phyloP scores from a whole-genome alignment of 2,797 vertebrate genomes.

The Anguilla obscura region DNA sequence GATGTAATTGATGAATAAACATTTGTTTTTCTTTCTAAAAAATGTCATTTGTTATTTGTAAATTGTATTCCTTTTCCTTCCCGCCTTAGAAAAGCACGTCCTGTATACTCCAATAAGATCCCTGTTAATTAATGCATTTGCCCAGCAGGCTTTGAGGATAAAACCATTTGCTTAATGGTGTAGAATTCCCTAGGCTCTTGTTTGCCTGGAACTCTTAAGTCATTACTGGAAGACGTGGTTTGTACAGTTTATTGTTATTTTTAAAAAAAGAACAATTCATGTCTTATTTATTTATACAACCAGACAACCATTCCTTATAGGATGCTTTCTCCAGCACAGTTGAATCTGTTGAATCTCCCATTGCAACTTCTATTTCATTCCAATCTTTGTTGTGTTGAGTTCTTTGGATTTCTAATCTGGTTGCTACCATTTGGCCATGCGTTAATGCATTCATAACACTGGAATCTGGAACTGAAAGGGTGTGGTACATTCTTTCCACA shows the following conservation, averaged over 20 bases:
- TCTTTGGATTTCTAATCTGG: not conserved
- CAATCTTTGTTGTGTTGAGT: not conserved
- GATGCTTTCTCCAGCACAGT: not conserved
- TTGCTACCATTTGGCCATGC: not conserved
- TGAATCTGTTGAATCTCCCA: not conserved
- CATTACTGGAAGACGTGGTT: slow-evolving; percentile 8
- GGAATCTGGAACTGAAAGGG: not conserved
- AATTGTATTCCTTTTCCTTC: not conserved
- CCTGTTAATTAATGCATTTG: slow-evolving; percentile 17
- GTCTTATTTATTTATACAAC: not conserved
- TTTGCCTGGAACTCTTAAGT: slow-evolving; percentile 7
- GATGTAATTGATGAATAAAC: not conserved
- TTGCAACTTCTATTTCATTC: not conserved
- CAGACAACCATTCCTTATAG: not conserved
- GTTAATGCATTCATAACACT: not conserved
- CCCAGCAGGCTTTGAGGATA: slow-evolving; percentile 10
- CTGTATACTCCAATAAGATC: not conserved
- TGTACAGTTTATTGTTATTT: not conserved
- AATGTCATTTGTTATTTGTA: not conserved
- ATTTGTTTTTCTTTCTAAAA: not conserved
- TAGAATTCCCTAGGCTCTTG: slow-evolving; percentile 8
- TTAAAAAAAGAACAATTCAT: not conserved
- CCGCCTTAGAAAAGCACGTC: not conserved
- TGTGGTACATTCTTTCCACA: too few relatives aligned
- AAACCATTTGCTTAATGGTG: slow-evolving; percentile 28